phyloP scores from a whole-genome alignment of 2,888 invertebrate species.

The Thymelicus sylvestris region DNA sequence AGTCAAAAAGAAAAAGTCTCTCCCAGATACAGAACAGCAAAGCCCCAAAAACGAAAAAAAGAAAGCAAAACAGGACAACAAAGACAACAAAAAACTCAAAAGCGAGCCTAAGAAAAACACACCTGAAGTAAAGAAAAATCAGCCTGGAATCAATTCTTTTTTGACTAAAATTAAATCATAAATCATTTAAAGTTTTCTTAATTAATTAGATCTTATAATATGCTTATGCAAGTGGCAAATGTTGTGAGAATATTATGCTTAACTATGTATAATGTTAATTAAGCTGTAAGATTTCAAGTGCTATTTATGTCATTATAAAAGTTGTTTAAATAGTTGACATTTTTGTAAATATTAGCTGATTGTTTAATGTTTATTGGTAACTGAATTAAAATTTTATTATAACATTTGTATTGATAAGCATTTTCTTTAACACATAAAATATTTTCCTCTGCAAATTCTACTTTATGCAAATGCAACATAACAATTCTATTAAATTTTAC shows the following conservation, averaged over 20 bases:
- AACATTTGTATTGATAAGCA: neutral
- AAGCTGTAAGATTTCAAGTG: constrained; percentile 10
- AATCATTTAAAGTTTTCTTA: constrained; percentile 4
- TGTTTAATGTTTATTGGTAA: constrained; percentile 16
- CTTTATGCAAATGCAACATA: no score
- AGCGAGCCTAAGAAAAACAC: constrained; percentile 61
- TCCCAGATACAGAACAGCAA: constrained; percentile 57
- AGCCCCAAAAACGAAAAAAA: constrained; percentile 71
- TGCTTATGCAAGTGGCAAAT: neutral
- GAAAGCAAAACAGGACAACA: constrained; percentile 64
- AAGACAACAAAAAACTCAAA: constrained; percentile 63
- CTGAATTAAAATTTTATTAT: constrained; percentile 22
- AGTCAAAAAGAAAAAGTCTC: constrained; percentile 69
- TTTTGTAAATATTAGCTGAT: constrained; percentile 31
- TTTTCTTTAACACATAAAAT: neutral
- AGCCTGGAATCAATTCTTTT: constrained; percentile 75
- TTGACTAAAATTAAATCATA: constrained; percentile 51
- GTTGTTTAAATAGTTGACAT: constrained; percentile 29
- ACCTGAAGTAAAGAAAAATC: constrained; percentile 68
- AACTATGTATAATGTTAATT: neutral
- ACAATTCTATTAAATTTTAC: no score
- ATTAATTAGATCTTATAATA: neutral
- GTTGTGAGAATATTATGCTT: constrained; percentile 1
- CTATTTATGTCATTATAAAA: constrained; percentile 15
- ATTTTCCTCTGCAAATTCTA: no score